Base-by-base conservation (phyloP, 2,797 vertebrate species). In the Anabas testudineus region DNA sequence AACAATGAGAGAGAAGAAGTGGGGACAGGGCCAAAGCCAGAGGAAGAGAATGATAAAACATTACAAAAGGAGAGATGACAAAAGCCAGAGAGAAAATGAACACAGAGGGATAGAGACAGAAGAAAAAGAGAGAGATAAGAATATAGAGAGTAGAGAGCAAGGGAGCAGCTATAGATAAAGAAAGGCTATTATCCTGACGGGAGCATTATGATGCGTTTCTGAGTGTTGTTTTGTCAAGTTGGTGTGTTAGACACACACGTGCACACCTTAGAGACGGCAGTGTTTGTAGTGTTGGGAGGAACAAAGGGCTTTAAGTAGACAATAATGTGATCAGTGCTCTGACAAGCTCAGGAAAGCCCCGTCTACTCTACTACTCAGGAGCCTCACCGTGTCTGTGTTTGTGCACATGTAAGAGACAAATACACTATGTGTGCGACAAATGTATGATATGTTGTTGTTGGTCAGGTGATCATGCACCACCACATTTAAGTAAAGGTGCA, bases 251-350 rank as follows among this genome's bases (percentile, higher is more conserved):
- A 60, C 75, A 76, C 67, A 48, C 22, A 28, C 55, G 53, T 37
- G 26, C 16, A 36, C 83, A 81, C 82, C 83, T 78, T 47, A n/a
- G 77, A 81, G 69, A 71, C 61, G 42, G 58, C 67, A 24, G 80
- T 84, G 73, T 82, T 75, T 87, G 83, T 76, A 68, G 78, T 67
- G 72, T 79, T 59, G 74, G 55, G 72, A 82, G 80, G 81, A 90
- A 91, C 87, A 89, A 89, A 87, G 78, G 79, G 83, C 83, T 85
- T 84, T 90, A 88, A 88, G 85, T 86, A 85, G 81, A 84, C 85
- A 37, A 85, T 88, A 87, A 90, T 86, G 83, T 87, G 88, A 92
- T 90, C 84, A 88, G 82, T 48, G 84, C 77, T 76, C 61, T 69
- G 82, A 85, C 83, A 85, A 83, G 76, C 77, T 73, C 52, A 59